phyloP scores from a whole-genome alignment of 2,888 invertebrate genomes.

The Desoria tigrina region DNA sequence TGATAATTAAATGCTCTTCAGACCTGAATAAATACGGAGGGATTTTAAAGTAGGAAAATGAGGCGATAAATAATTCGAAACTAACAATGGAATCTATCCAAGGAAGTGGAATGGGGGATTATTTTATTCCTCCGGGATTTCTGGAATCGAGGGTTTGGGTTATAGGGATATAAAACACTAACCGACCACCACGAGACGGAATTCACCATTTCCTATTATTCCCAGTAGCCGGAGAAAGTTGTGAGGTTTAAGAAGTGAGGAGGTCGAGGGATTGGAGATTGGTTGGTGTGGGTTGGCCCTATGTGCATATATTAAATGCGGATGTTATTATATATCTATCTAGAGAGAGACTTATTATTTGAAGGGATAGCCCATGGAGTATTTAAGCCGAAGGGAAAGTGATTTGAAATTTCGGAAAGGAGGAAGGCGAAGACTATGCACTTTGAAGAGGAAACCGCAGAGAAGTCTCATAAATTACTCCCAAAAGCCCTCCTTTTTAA shows the following conservation, averaged over 20 bases:
- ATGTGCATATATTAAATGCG: too few species aligned
- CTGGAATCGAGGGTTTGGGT: background rate
- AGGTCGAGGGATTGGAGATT: too few species aligned
- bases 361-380: too few species aligned
- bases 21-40: too few species aligned
- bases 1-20: too few species aligned
- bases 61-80: constrained; percentile 38
- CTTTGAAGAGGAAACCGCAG: constrained; percentile 23
- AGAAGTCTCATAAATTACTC: constrained; percentile 44
- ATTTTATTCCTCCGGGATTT: background rate
- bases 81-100: constrained; percentile 12
- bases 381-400: constrained; percentile 4
- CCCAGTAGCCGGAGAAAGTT: constrained; percentile 1
- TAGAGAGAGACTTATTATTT: too few species aligned
- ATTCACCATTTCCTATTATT: constrained; percentile 1
- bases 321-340: too few species aligned
- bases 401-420: constrained; percentile 1
- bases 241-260: background rate
- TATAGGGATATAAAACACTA: background rate
- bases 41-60: constrained; percentile 8
- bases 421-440: background rate
- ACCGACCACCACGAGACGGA: background rate
- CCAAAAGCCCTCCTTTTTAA: constrained; percentile 44
- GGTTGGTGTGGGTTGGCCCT: too few species aligned
- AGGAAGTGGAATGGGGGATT: constrained; percentile 13